Evolutionary conservation across 2,797 vertebrate genomes (phyloP).

Genomic region (Lepidocolaptes lacrymiger): DNA sequence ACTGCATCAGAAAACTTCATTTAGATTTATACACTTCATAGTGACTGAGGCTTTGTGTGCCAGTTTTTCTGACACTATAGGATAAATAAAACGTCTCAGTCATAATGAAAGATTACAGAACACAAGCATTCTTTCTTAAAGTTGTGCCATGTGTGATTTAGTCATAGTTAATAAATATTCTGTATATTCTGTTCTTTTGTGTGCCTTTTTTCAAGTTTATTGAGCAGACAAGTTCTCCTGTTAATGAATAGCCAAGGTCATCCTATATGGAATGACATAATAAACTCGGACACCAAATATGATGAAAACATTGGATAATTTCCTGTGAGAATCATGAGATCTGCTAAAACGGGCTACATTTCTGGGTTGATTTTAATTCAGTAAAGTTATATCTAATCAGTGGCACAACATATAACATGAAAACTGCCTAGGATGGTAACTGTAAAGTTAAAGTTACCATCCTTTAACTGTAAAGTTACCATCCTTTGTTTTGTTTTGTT

Average conservation of each 20-base stretch:
- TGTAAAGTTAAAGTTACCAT: no score
- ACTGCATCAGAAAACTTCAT: background rate
- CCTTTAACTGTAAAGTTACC: no score
- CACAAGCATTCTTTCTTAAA: background rate
- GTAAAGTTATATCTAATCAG: background rate
- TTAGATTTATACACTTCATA: background rate
- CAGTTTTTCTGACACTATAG: background rate
- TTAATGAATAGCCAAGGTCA: background rate
- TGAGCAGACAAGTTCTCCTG: background rate
- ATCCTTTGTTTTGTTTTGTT: background rate
- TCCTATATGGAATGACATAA: background rate
- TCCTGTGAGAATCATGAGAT: background rate
- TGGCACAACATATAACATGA: background rate
- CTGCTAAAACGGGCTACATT: background rate
- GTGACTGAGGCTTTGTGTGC: background rate
- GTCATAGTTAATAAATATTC: background rate
- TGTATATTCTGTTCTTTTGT: background rate
- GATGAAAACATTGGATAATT: background rate
- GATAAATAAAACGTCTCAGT: background rate
- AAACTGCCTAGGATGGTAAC: background rate
- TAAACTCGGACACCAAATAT: background rate
- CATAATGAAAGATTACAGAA: background rate
- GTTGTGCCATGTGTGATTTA: background rate
- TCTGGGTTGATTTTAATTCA: background rate
- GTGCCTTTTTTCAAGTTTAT: background rate